These are phyloP conservation scores for Triplophysa dalaica DNA, from an alignment of 2,113 vertebrate genomes.

Conservation along the genomic window DNA sequence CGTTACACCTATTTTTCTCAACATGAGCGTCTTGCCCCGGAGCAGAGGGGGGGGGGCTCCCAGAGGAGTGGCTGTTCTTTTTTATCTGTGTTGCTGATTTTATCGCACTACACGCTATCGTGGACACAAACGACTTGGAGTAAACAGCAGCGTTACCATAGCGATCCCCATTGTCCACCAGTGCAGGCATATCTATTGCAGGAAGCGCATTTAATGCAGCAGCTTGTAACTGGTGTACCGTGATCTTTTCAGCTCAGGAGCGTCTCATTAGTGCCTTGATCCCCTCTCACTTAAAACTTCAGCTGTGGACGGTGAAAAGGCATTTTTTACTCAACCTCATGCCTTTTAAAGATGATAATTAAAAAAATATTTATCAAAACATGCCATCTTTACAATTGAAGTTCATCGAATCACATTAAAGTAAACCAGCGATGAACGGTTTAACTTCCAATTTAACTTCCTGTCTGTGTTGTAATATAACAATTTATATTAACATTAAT, in stretches of 20 bases:
- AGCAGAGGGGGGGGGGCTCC: slow-evolving; percentile 65
- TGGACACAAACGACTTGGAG: slow-evolving; percentile 75
- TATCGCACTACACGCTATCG: slow-evolving; percentile 74
- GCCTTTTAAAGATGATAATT: too few species aligned
- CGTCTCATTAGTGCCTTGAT: slow-evolving; percentile 32
- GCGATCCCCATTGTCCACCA: slow-evolving; percentile 72
- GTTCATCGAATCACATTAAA: too few species aligned
- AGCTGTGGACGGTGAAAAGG: too few species aligned
- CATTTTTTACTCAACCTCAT: too few species aligned
- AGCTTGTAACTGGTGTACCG: slow-evolving; percentile 27
- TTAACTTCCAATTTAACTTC: too few species aligned
- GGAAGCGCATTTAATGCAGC: slow-evolving; percentile 36
- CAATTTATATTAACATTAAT: too few species aligned
- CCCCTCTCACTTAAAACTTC: slow-evolving; percentile 40
- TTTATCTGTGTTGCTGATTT: slow-evolving; percentile 77
- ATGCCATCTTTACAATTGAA: too few species aligned
- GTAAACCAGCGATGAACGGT: too few species aligned
- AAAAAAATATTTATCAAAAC: too few species aligned
- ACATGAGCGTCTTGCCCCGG: slow-evolving; percentile 66
- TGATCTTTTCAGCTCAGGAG: slow-evolving; percentile 34
- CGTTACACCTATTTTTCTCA: slow-evolving; percentile 76
- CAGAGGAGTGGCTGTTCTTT: slow-evolving; percentile 71
- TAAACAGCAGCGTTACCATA: slow-evolving; percentile 80
- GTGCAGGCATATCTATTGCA: slow-evolving; percentile 49
- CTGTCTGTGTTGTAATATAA: too few species aligned